Percentiles rank a stretch among this genome's conserved stretches.
Conservation (phyloP, 2,888 invertebrate species). For the Halictus quadricinctus region DNA sequence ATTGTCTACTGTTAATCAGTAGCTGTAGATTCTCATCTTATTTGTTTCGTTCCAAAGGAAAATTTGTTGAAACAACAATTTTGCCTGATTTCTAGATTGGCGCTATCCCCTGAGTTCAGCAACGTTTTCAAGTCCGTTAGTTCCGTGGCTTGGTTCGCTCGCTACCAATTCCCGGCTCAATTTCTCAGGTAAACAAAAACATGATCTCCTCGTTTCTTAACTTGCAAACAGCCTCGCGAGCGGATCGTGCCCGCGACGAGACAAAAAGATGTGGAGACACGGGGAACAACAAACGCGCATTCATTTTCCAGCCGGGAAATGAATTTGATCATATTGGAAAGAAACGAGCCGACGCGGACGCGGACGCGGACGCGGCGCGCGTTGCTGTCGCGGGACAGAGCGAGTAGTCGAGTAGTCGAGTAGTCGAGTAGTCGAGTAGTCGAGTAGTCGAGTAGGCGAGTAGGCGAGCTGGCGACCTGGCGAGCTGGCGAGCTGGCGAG, state of each 20-base stretch:
- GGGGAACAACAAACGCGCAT: neutral
- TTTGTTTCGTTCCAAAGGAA: too few species aligned
- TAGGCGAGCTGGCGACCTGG: too few species aligned
- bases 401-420: neutral
- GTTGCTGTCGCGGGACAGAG: neutral
- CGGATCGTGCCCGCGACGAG: neutral
- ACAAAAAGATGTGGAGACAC: neutral
- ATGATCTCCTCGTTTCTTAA: neutral
- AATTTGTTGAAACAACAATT: neutral
- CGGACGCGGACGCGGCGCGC: neutral
- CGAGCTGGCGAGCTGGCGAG: neutral
- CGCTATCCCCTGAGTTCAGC: neutral
- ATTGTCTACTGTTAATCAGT: neutral
- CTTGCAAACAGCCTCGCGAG: neutral
- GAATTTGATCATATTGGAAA: constrained; percentile 32
- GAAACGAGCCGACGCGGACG: neutral
- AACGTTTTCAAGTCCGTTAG: neutral
- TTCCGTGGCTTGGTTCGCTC: neutral
- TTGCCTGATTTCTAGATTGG: neutral
- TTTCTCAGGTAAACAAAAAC: neutral
- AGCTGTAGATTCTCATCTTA: too few species aligned
- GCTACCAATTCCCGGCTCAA: neutral
- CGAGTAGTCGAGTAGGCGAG: neutral
- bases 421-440: too few species aligned
- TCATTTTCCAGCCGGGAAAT: constrained; percentile 30